These are phyloP conservation scores for Sebastolobus alascanus DNA, from an alignment of 2,797 vertebrate genomes.

Conservation along the genomic window DNA sequence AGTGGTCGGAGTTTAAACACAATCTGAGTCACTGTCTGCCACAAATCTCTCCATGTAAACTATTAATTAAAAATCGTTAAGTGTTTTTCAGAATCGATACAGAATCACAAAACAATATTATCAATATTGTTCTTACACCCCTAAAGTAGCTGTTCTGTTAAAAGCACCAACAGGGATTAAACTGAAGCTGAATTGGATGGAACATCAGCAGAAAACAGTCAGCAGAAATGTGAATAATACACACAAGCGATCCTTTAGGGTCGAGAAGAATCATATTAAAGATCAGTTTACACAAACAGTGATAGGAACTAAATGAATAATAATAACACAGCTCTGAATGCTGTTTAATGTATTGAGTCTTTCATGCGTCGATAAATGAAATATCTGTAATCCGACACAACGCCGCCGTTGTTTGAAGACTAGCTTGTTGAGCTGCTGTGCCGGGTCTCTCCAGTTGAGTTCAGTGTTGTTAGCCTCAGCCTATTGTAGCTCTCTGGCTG, in stretches of 20 bases:
- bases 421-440: conserved; percentile 48
- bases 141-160: not conserved
- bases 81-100: not conserved
- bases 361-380: conserved; percentile 39
- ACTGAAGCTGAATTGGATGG: not conserved
- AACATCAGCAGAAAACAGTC: not conserved
- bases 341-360: conserved; percentile 7
- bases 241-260: not conserved
- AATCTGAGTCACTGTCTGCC: too few species aligned
- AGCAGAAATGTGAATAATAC: not conserved
- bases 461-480: conserved; percentile 54
- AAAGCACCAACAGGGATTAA: not conserved
- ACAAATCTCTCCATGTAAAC: not conserved
- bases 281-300: conserved; percentile 6
- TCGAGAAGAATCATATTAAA: not conserved
- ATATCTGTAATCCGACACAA: conserved; percentile 50
- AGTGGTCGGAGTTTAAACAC: too few species aligned
- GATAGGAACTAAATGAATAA: not conserved
- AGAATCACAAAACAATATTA: not conserved
- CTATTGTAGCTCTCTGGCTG: conserved; percentile 66
- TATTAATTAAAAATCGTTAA: not conserved
- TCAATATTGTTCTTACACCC: not conserved
- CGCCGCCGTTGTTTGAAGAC: conserved; percentile 34
- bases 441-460: conserved; percentile 57
- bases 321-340: not conserved